phyloP scores from a whole-genome alignment of 2,888 invertebrate genomes.

The Torymus auratus region DNA sequence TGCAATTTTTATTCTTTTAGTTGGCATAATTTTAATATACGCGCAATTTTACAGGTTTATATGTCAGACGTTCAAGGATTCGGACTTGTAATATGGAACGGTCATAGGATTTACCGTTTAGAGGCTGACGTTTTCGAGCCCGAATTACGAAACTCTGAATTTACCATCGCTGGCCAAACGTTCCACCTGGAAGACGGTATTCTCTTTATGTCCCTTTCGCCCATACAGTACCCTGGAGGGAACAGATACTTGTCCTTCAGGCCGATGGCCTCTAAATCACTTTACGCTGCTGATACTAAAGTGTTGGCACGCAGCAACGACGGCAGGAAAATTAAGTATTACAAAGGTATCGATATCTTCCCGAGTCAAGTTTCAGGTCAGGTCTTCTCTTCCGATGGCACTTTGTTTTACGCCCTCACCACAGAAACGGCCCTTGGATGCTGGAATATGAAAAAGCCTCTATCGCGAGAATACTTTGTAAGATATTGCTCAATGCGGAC shows the following conservation, averaged over 20 bases:
- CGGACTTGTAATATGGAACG: slow-evolving; percentile 61
- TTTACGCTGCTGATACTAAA: slow-evolving; percentile 48
- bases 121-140: slow-evolving; percentile 59
- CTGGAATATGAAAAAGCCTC: slow-evolving; percentile 69
- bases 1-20: too few relatives aligned
- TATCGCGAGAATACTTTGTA: slow-evolving; percentile 58
- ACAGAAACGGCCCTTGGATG: slow-evolving; percentile 72
- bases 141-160: slow-evolving; percentile 49
- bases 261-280: slow-evolving; percentile 64
- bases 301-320: slow-evolving; percentile 51
- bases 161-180: slow-evolving; percentile 77
- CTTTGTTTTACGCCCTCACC: slow-evolving; percentile 73
- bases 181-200: slow-evolving; percentile 84
- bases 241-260: slow-evolving; percentile 61
- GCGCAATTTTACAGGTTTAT: slow-evolving; percentile 57
- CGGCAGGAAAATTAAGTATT: slow-evolving; percentile 51
- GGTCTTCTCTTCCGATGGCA: slow-evolving; percentile 63
- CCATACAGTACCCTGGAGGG: slow-evolving; percentile 61
- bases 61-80: slow-evolving; percentile 62
- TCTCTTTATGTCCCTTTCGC: slow-evolving; percentile 82
- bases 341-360: slow-evolving; percentile 54
- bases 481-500: neutral
- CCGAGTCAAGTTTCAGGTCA: slow-evolving; percentile 59
- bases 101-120: slow-evolving; percentile 59
- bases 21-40: too few relatives aligned